These are phyloP conservation scores for Blera fallax DNA, from an alignment of 2,888 invertebrate species.

Conservation along the genomic window DNA sequence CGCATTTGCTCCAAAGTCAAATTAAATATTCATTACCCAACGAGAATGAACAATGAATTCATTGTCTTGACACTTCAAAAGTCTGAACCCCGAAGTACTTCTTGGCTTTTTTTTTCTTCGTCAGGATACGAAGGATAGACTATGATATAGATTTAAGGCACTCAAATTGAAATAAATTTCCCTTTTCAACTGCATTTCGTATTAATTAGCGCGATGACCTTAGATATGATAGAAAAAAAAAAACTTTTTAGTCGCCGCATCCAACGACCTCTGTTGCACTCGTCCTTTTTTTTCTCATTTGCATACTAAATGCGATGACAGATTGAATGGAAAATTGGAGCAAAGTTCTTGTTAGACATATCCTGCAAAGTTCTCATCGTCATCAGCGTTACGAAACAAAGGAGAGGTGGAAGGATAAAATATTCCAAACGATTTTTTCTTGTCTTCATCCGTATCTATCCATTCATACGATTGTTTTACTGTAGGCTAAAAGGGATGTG, in stretches of 20 bases:
- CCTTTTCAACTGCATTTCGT: constrained; percentile 11
- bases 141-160: background rate
- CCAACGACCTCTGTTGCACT: background rate
- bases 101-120: background rate
- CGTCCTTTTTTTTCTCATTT: constrained; percentile 19
- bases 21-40: constrained; percentile 53
- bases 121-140: background rate
- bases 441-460: background rate
- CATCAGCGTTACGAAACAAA: constrained; percentile 1
- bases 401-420: background rate
- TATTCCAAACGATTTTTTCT: constrained; percentile 14
- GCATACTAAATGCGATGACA: constrained; percentile 34
- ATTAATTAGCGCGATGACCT: constrained; percentile 35
- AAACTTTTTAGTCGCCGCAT: constrained; percentile 4
- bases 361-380: too few relatives aligned
- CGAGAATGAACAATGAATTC: constrained; percentile 43
- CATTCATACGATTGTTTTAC: background rate
- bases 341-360: background rate
- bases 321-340: constrained; percentile 33
- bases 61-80: constrained; percentile 37
- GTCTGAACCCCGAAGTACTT: constrained; percentile 16
- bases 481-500: background rate
- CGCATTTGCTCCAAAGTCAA: background rate
- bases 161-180: constrained; percentile 40
- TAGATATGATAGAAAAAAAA: background rate